Conservation (phyloP, 2,888 invertebrate genomes). For the Cheilosia variabilis region DNA sequence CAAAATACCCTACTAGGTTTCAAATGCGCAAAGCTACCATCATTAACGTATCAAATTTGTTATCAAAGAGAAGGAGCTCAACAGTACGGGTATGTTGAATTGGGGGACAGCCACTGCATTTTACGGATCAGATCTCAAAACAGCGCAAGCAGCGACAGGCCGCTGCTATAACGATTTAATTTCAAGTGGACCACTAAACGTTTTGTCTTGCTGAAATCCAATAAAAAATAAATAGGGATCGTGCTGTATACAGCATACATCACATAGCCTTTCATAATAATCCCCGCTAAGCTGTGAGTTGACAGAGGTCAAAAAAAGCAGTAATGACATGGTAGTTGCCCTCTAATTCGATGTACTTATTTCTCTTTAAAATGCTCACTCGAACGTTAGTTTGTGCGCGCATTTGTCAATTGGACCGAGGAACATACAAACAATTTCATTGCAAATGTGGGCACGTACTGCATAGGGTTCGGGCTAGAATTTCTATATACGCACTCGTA, state of each 20-base stretch:
- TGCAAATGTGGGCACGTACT: not conserved
- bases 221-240: not conserved
- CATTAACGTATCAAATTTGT: not conserved
- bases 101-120: not conserved
- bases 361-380: conserved; percentile 23
- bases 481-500: conserved; percentile 6
- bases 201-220: not conserved
- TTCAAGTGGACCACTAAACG: conserved; percentile 4
- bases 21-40: not conserved
- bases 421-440: conserved; percentile 33
- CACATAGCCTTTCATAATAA: conserved; percentile 10
- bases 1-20: not conserved
- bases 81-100: not conserved
- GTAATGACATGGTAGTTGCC: conserved; percentile 5
- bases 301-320: conserved; percentile 32
- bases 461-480: not conserved
- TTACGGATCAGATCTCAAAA: not conserved
- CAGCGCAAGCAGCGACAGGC: not conserved
- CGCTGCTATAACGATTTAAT: not conserved
- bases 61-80: not conserved
- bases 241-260: not conserved
- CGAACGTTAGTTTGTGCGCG: conserved; percentile 13
- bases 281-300: conserved; percentile 7
- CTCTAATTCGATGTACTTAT: conserved; percentile 11
- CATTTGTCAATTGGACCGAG: conserved; percentile 33